These are phyloP conservation scores for Philopotamus ludificatus DNA, from an alignment of 1,140 invertebrate genomes.

Conservation along the genomic window DNA sequence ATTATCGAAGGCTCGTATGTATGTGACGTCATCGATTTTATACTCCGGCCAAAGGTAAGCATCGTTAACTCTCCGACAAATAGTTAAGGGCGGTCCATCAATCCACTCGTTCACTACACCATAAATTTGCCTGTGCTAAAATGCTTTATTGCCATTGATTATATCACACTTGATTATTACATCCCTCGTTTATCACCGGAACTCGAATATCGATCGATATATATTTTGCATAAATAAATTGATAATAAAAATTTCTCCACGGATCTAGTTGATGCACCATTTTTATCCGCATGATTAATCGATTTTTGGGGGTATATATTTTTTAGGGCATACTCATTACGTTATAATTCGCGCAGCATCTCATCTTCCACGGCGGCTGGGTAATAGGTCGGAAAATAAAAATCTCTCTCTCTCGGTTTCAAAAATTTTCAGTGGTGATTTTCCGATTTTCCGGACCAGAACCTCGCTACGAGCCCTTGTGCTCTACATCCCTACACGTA, in stretches of 20 bases:
- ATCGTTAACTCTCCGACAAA: not conserved
- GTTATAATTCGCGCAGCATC: not conserved
- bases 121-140: no score
- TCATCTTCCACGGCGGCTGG: constrained; percentile 7
- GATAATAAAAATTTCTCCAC: no score
- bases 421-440: not conserved
- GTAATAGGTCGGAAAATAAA: constrained; percentile 40
- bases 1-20: no score
- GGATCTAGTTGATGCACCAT: no score
- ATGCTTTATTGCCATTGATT: no score
- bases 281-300: no score
- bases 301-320: no score
- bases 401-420: constrained; percentile 11
- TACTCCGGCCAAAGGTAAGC: not conserved
- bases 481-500: not conserved
- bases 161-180: no score
- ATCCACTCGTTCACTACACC: not conserved
- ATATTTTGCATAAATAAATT: no score
- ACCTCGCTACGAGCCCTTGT: not conserved
- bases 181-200: no score
- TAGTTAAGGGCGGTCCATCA: not conserved
- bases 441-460: constrained; percentile 12
- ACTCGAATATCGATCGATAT: no score
- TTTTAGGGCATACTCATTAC: constrained; percentile 11
- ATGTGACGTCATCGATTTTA: not conserved